Conservation (phyloP, 1,140 invertebrate species). For the Cyclina sinensis region DNA sequence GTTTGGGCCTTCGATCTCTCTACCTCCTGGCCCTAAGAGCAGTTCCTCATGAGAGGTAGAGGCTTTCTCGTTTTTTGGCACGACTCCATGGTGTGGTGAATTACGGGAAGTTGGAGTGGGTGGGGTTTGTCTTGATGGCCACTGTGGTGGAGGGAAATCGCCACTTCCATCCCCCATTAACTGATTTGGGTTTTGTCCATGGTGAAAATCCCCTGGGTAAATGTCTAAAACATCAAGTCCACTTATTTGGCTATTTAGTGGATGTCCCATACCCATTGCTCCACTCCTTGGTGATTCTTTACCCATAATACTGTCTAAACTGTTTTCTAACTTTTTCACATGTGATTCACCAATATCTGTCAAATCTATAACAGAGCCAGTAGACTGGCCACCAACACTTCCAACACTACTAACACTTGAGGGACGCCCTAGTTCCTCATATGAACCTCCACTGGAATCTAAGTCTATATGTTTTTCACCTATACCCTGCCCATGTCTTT, state of each 20-base stretch:
- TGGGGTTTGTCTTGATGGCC: conserved; percentile 62
- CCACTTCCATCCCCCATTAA: conserved; percentile 28
- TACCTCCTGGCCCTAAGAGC: conserved; percentile 82
- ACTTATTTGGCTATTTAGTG: conserved; percentile 55
- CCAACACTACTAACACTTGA: conserved; percentile 74
- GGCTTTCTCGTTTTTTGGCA: conserved; percentile 84
- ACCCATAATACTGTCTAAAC: conserved; percentile 81
- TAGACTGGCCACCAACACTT: conserved; percentile 66
- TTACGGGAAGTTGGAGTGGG: conserved; percentile 39
- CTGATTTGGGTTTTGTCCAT: conserved; percentile 48
- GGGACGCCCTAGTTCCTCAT: conserved; percentile 56
- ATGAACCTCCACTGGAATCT: conserved; percentile 65
- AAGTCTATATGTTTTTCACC: conserved; percentile 66
- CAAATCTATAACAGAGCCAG: conserved; percentile 77
- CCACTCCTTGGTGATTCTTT: conserved; percentile 71
- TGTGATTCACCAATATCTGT: conserved; percentile 81
- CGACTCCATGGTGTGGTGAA: conserved; percentile 67
- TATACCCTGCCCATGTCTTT: conserved; percentile 60
- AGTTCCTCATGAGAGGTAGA: conserved; percentile 84
- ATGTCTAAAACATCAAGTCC: conserved; percentile 36
- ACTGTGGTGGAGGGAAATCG: conserved; percentile 53
- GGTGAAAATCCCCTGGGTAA: conserved; percentile 58
- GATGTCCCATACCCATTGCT: conserved; percentile 28
- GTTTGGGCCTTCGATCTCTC: conserved; percentile 72
- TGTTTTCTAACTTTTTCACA: conserved; percentile 82